Evolutionary conservation across 2,888 invertebrate genomes (phyloP).

Genomic region (Aspidiotus rigidus): DNA sequence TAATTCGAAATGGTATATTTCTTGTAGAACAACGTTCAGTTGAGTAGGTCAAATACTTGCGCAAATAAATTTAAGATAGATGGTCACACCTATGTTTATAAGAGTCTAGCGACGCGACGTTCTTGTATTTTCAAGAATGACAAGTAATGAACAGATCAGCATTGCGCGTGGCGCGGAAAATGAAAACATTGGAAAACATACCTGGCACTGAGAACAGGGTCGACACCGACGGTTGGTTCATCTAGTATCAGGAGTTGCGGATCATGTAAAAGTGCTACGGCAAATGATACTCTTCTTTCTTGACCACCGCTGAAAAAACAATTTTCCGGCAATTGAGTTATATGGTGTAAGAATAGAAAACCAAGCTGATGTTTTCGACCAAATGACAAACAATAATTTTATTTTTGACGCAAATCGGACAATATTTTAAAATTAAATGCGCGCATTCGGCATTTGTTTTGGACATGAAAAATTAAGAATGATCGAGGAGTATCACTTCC

Average conservation of each 20-base stretch:
- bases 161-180: neutral
- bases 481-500: too few species aligned
- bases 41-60: too few species aligned
- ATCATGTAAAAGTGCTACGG: constrained; percentile 76
- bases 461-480: too few species aligned
- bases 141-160: neutral
- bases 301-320: constrained; percentile 59
- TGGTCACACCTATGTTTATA: neutral
- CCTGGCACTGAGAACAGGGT: constrained; percentile 58
- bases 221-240: constrained; percentile 89
- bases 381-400: too few species aligned
- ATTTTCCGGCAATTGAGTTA: neutral
- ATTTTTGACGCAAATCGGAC: too few species aligned
- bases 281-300: constrained; percentile 78
- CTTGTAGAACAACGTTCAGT: too few species aligned
- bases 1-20: too few species aligned
- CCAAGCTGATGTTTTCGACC: too few species aligned
- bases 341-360: too few species aligned
- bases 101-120: neutral
- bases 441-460: too few species aligned
- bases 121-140: neutral
- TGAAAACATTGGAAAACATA: constrained; percentile 23
- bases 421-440: too few species aligned
- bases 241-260: constrained; percentile 82
- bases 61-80: too few species aligned